Percentiles rank a stretch among this genome's conserved stretches.
Conservation (phyloP, 2,888 invertebrate genomes). For the Unio pictorum region DNA sequence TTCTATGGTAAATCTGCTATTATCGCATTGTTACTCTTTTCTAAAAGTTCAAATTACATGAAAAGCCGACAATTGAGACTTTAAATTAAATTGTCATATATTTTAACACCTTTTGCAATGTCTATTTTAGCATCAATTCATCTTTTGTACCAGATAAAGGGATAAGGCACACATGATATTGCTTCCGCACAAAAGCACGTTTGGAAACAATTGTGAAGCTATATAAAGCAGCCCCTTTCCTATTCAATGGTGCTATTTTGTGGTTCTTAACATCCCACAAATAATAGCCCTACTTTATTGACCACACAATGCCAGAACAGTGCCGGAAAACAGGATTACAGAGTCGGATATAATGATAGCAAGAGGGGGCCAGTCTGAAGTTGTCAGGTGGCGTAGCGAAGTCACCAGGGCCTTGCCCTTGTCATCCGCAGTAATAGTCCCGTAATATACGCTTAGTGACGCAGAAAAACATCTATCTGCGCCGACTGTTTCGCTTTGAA, state of each 20-base stretch:
- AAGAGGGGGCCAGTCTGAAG: slow-evolving; percentile 24
- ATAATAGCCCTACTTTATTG: no score
- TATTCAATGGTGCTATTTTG: no score
- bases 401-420: slow-evolving; percentile 5
- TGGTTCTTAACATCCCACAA: no score
- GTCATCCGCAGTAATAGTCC: slow-evolving; percentile 3
- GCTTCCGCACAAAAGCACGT: no score
- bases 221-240: no score
- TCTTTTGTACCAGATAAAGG: slow-evolving; percentile 34
- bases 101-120: slow-evolving; percentile 40
- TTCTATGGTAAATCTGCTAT: slow-evolving; percentile 32
- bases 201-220: no score
- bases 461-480: no score
- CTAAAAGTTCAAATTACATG: slow-evolving; percentile 38
- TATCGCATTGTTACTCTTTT: slow-evolving; percentile 20
- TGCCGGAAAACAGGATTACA: no score
- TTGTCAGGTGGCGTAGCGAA: slow-evolving; percentile 14
- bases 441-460: no score
- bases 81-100: slow-evolving; percentile 47
- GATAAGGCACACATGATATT: no score
- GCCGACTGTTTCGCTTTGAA: no score
- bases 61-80: slow-evolving; percentile 36
- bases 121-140: slow-evolving; percentile 21
- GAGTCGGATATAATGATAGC: neutral
- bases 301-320: no score